Percentiles rank a stretch among this genome's conserved stretches.
Evolutionary conservation across 2,113 vertebrate genomes (phyloP).

Genomic region (Nyctibius bracteatus): DNA sequence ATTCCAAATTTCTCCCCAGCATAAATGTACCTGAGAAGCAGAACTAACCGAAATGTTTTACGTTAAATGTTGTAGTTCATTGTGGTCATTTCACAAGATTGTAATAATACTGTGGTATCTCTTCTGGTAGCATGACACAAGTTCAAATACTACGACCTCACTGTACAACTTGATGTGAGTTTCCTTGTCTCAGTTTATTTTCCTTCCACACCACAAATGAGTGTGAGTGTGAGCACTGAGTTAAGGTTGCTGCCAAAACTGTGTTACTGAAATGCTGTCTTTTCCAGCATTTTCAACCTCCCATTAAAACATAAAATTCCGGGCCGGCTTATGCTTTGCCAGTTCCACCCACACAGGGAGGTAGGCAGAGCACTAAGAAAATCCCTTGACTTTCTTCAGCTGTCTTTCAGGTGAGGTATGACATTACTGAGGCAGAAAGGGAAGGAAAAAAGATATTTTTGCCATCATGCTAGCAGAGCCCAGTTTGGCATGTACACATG

Average conservation of each 20-base stretch:
- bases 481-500: accelerated
- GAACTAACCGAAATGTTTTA: not conserved
- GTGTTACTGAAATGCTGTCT: not conserved
- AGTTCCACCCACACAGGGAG: not conserved
- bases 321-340: not conserved
- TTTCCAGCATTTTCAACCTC: not conserved
- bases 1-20: not conserved
- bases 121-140: not conserved
- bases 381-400: not conserved
- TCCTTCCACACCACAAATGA: not conserved
- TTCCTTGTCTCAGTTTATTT: not conserved
- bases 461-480: not conserved
- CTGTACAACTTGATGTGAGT: not conserved
- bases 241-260: not conserved
- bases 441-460: not conserved
- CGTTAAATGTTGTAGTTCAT: not conserved
- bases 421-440: not conserved
- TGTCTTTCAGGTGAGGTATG: not conserved
- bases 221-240: not conserved
- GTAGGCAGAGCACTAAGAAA: not conserved
- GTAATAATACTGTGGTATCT: not conserved
- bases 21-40: not conserved
- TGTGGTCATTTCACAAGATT: not conserved
- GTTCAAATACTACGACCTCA: not conserved
- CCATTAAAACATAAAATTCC: not conserved